Evolutionary conservation across 2,113 vertebrate species (phyloP).

Genomic region (Cephalophus harveyi): DNA sequence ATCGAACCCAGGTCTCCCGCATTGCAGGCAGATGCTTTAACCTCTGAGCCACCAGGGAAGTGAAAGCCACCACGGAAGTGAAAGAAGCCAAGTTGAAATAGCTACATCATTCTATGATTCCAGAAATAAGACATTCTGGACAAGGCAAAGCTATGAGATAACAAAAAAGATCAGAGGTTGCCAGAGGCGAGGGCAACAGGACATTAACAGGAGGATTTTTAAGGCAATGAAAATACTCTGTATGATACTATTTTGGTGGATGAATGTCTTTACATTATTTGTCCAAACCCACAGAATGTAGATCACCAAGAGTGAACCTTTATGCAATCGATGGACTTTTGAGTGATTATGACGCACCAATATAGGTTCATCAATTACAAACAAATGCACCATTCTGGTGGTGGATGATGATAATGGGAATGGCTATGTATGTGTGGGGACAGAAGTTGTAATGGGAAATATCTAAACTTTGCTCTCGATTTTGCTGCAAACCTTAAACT

Average conservation of each 20-base stretch:
- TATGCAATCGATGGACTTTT: neutral
- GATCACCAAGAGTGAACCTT: neutral
- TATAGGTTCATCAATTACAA: neutral
- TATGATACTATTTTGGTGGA: neutral
- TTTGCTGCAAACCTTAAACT: neutral
- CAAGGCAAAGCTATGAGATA: neutral
- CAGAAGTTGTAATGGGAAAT: neutral
- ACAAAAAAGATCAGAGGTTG: neutral
- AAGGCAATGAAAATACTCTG: neutral
- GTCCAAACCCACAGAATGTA: neutral
- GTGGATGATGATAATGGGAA: neutral
- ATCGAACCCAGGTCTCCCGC: too few species aligned
- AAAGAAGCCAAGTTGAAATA: neutral
- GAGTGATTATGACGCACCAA: neutral
- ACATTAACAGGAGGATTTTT: neutral
- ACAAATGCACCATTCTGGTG: neutral
- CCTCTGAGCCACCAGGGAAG: too few species aligned
- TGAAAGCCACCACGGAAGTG: neutral
- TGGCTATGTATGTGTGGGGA: neutral
- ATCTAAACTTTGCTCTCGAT: neutral
- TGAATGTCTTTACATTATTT: neutral
- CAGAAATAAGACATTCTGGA: neutral
- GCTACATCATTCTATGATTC: neutral
- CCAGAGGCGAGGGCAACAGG: neutral
- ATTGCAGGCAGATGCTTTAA: too few species aligned